Base-by-base conservation (phyloP, 2,888 invertebrate genomes). In the Lordiphosa andalusiaca region DNA sequence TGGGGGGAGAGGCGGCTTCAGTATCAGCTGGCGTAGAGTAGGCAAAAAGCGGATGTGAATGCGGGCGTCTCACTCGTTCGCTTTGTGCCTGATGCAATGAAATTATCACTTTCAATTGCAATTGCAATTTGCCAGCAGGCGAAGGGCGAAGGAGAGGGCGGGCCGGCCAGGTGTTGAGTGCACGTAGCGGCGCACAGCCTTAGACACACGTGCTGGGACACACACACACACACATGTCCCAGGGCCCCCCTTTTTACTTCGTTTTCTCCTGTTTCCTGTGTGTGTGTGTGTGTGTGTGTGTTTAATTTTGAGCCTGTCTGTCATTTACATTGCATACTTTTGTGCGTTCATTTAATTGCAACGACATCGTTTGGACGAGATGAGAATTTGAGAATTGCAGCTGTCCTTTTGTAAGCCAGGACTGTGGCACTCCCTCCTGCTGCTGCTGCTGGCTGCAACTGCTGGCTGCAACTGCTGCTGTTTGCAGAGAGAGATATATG, bases 91-190 rank as follows among this genome's bases (percentile, higher is more conserved):
- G 57, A 57, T 65, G 61, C 61, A 71, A 68, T 71, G 56, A 72
- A 74, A 77, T 78, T 82, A 77, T 67, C 81, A 76, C 76, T 73
- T 76, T 73, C 77, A 67, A 73, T 73, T 69, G 64, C 58, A 69
- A 64, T 69, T 76, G 73, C 70, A 36, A 40, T 40, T 50, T 38
- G 39, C 51, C 9, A 30, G 16, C 30, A 9, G n/a, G 16, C 7
- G 19, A 35, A 16, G 19, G 35, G 47, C 10, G 36, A 36, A 10
- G 33, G 33, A 21, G 36, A 47, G 4, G 36, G 47, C 6, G 19
- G 35, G 21, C 16, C 9, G 16, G 12, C 19, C 35, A 48, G 33
- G 33, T 36, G 37, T 30, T 30, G 30, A 30, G 30, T 30, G 30
- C 30, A 30, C 30, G 30, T 30, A 30, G 30, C 30, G 30, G 9